phyloP scores from a whole-genome alignment of 2,888 invertebrate species.

The Dexiosoma caninum region DNA sequence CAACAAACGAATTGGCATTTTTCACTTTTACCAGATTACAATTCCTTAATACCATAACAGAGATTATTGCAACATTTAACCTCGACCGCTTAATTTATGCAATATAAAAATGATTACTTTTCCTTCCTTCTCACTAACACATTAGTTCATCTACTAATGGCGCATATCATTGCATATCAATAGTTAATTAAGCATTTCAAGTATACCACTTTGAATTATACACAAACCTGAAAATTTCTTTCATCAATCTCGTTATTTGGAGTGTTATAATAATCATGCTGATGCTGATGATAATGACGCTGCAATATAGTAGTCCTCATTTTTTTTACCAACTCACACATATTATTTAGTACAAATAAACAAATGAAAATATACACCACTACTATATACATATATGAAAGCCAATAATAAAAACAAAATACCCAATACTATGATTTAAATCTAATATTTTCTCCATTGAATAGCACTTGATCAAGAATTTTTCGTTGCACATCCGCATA shows the following conservation, averaged over 20 bases:
- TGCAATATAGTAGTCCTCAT: slow-evolving; percentile 4
- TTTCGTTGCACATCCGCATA: not conserved
- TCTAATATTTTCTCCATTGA: slow-evolving; percentile 15
- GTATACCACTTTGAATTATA: slow-evolving; percentile 30
- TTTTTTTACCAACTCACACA: not conserved
- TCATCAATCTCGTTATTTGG: slow-evolving; percentile 30
- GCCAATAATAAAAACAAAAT: not conserved
- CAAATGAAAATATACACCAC: not conserved
- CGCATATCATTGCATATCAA: slow-evolving; percentile 56
- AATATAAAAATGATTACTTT: slow-evolving; percentile 2
- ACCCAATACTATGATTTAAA: not conserved
- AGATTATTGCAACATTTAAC: slow-evolving; percentile 34
- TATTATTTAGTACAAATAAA: not conserved
- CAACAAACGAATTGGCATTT: not conserved
- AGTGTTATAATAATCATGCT: not conserved
- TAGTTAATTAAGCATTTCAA: slow-evolving; percentile 54
- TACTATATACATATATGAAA: not conserved
- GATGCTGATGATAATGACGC: not conserved
- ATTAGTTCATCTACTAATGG: slow-evolving; percentile 43
- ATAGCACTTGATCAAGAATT: not conserved
- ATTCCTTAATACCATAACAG: slow-evolving; percentile 23
- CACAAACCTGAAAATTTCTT: slow-evolving; percentile 3
- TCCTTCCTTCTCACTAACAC: not conserved
- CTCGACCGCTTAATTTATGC: slow-evolving; percentile 36
- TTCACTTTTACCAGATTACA: slow-evolving; percentile 1